These are phyloP conservation scores for Rhagonycha fulva DNA, from an alignment of 2,888 invertebrate species.

Conservation along the genomic window DNA sequence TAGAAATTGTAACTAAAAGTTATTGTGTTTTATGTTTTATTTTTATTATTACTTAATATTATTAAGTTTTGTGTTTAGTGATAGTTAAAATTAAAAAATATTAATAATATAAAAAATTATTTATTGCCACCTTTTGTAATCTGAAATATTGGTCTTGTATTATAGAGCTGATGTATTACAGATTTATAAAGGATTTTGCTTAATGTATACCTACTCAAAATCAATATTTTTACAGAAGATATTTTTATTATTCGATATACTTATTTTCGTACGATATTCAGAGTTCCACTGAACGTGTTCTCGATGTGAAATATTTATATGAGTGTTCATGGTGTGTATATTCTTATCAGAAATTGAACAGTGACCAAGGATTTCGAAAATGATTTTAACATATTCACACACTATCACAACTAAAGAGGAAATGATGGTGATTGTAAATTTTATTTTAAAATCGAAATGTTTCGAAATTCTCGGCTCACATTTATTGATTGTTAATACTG, in stretches of 20 bases:
- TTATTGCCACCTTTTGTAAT: slow-evolving; percentile 37
- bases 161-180: slow-evolving; percentile 47
- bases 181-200: slow-evolving; percentile 44
- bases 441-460: slow-evolving; percentile 1
- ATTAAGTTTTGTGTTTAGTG: slow-evolving; percentile 13
- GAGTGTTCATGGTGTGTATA: slow-evolving; percentile 46
- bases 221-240: slow-evolving; percentile 50
- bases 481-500: slow-evolving; percentile 52
- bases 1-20: slow-evolving; percentile 48
- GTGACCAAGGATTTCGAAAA: slow-evolving; percentile 25
- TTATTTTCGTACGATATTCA: slow-evolving; percentile 50
- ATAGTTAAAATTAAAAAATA: slow-evolving; percentile 1
- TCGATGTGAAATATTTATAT: slow-evolving; percentile 54
- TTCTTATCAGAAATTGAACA: slow-evolving; percentile 22
- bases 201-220: slow-evolving; percentile 39
- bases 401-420: neutral
- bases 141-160: slow-evolving; percentile 45
- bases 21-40: neutral
- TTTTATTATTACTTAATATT: neutral
- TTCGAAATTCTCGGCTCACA: slow-evolving; percentile 42
- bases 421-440: neutral
- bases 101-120: slow-evolving; percentile 13
- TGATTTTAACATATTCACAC: neutral
- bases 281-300: slow-evolving; percentile 58
- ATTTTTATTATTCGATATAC: slow-evolving; percentile 43